These are phyloP conservation scores for Calliphora vicina DNA, from an alignment of 1,140 invertebrate genomes.

Conservation along the genomic window DNA sequence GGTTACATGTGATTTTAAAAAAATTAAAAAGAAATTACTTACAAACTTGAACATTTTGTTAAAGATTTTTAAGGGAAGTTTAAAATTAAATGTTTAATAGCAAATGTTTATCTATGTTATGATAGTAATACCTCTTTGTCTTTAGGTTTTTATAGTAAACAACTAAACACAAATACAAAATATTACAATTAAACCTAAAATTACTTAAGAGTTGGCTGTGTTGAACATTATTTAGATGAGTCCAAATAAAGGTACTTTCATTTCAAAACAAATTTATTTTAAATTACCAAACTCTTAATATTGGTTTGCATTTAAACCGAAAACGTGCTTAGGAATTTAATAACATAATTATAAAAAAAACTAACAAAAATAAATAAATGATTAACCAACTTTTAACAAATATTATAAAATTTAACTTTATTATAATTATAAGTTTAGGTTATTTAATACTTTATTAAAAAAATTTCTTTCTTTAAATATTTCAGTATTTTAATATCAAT, in stretches of 20 bases:
- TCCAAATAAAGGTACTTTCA: constrained; percentile 1
- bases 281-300: not conserved
- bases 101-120: not conserved
- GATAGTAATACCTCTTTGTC: not conserved
- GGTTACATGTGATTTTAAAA: not conserved
- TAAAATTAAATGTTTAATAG: constrained; percentile 25
- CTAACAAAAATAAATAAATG: too few relatives aligned
- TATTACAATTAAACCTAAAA: not conserved
- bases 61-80: constrained; percentile 40
- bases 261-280: not conserved
- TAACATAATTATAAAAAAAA: not conserved
- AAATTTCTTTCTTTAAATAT: not conserved
- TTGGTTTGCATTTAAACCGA: not conserved
- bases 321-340: not conserved
- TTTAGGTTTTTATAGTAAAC: not conserved
- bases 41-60: constrained; percentile 59
- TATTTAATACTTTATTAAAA: too few relatives aligned
- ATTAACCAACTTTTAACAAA: too few relatives aligned
- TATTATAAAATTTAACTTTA: too few relatives aligned
- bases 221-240: not conserved
- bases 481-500: not conserved
- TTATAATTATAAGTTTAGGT: too few relatives aligned
- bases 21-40: constrained; percentile 40
- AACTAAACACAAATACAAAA: too few relatives aligned
- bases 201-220: too few relatives aligned